Percentiles rank a stretch among this genome's conserved stretches.
phyloP scores from a whole-genome alignment of 2,888 invertebrate genomes.

The Rhorus exstirpatorius region DNA sequence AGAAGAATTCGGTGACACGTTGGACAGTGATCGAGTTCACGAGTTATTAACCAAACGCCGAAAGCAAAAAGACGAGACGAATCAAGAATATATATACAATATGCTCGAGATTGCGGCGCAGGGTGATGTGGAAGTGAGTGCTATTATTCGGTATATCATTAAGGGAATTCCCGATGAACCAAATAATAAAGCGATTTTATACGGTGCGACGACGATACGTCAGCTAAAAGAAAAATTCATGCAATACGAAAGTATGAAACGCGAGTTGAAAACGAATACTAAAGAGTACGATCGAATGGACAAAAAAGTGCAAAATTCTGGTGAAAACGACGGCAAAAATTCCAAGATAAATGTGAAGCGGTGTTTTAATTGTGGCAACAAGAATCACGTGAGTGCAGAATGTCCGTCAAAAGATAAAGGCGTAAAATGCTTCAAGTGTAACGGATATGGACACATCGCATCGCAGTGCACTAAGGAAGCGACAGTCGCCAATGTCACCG shows the following conservation, averaged over 20 bases:
- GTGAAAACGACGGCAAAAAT: neutral
- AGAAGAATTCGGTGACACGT: constrained; percentile 45
- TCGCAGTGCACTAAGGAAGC: no score
- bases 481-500: no score
- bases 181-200: neutral
- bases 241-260: neutral
- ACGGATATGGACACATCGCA: neutral
- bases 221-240: neutral
- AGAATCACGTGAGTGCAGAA: neutral
- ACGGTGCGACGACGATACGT: neutral
- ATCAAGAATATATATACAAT: constrained; percentile 13
- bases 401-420: neutral
- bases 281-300: no score
- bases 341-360: neutral
- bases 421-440: neutral
- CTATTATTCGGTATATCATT: neutral
- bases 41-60: constrained; percentile 25
- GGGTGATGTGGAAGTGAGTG: neutral
- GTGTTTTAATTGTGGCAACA: neutral
- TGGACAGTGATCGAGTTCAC: constrained; percentile 58
- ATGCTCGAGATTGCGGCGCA: constrained; percentile 29
- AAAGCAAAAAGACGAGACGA: constrained; percentile 24
- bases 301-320: neutral
- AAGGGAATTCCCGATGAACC: neutral
- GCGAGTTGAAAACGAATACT: no score